These are phyloP conservation scores for Colaptes auratus DNA, from an alignment of 2,113 vertebrate species.

Conservation along the genomic window DNA sequence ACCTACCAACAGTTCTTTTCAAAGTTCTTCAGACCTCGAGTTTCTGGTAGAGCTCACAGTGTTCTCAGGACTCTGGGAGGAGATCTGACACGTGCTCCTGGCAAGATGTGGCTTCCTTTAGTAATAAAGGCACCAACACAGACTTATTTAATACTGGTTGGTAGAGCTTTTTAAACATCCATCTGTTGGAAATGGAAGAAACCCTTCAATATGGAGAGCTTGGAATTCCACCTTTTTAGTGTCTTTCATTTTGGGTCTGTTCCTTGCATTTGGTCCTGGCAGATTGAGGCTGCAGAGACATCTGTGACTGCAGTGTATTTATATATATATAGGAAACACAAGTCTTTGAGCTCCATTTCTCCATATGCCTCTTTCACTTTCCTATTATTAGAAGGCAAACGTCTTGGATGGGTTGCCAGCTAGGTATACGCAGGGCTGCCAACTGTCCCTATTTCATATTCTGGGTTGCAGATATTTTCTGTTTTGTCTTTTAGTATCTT, in stretches of 20 bases:
- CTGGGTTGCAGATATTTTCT: constrained; percentile 53
- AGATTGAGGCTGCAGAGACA: constrained; percentile 49
- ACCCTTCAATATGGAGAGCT: not conserved
- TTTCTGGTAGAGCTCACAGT: not conserved
- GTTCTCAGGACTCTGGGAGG: not conserved
- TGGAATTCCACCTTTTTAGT: not conserved
- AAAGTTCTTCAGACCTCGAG: not conserved
- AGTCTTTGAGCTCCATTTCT: constrained; percentile 36
- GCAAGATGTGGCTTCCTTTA: not conserved
- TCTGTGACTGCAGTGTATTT: constrained; percentile 54
- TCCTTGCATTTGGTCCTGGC: constrained; percentile 41
- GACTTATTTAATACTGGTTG: not conserved
- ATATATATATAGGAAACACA: constrained; percentile 36
- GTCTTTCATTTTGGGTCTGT: constrained; percentile 15
- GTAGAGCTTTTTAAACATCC: not conserved
- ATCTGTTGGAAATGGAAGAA: not conserved
- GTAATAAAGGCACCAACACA: not conserved
- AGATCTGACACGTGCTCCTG: not conserved
- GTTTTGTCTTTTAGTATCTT: constrained; percentile 26
- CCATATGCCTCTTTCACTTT: constrained; percentile 50
- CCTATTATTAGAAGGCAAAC: constrained; percentile 69
- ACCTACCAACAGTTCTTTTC: not conserved
- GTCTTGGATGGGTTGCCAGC: constrained; percentile 39
- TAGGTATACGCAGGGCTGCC: constrained; percentile 36
- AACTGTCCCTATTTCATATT: constrained; percentile 28